Conservation (phyloP, 2,113 vertebrate species). For the Antidorcas marsupialis region DNA sequence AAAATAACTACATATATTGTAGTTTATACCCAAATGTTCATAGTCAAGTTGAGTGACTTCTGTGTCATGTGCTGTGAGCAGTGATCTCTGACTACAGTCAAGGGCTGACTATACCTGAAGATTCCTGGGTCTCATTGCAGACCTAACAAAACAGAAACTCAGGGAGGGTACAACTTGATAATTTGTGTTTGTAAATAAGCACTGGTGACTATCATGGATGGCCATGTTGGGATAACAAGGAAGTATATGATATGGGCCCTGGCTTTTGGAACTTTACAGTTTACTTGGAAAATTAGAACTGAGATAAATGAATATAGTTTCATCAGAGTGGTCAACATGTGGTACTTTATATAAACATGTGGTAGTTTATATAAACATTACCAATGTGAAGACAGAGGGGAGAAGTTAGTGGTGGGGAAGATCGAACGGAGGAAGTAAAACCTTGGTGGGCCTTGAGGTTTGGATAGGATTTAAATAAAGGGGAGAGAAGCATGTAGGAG, state of each 20-base stretch:
- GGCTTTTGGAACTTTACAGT: background rate
- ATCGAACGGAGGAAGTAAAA: background rate
- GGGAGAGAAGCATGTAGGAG: background rate
- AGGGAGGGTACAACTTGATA: background rate
- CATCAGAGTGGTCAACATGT: background rate
- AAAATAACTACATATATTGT: background rate
- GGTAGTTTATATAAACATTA: background rate
- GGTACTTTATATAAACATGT: background rate
- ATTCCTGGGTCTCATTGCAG: background rate
- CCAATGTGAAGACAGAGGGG: background rate
- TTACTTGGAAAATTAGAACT: conserved; percentile 19
- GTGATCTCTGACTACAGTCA: background rate
- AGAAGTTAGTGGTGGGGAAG: background rate
- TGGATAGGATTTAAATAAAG: background rate
- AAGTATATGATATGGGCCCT: background rate
- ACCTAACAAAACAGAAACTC: conserved; percentile 12
- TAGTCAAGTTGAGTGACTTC: background rate
- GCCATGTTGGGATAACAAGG: background rate
- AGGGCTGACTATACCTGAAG: background rate
- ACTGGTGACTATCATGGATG: background rate
- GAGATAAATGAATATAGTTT: background rate
- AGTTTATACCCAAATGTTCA: background rate
- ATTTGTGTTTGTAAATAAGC: conserved; percentile 16
- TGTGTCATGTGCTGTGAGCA: background rate
- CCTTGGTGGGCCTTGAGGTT: background rate